A percentile compares a stretch with the other conserved stretches of the same genome.
phyloP scores from a whole-genome alignment of 1,140 invertebrate genomes.

The Venturia canescens region DNA sequence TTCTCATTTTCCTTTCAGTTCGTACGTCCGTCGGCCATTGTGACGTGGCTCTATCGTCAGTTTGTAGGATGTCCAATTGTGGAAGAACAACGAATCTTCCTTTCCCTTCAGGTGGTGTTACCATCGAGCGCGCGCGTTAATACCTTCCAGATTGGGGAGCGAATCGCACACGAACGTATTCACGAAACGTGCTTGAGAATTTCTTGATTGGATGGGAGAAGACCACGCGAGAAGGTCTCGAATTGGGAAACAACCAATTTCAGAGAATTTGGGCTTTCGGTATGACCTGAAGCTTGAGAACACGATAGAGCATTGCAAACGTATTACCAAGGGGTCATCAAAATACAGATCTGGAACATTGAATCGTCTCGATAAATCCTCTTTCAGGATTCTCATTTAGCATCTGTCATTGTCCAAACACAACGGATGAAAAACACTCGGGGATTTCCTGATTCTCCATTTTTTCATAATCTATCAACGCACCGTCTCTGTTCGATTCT shows the following conservation, averaged over 20 bases:
- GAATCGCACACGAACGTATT: neutral
- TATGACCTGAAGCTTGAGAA: neutral
- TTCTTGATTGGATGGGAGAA: slow-evolving; percentile 55
- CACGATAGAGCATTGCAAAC: neutral
- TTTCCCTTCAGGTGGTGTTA: neutral
- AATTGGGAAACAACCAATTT: slow-evolving; percentile 11
- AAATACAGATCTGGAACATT: neutral
- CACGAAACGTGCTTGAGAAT: slow-evolving; percentile 56
- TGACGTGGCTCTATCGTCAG: slow-evolving; percentile 43
- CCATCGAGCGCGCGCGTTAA: slow-evolving; percentile 20
- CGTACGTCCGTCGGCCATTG: slow-evolving; percentile 22
- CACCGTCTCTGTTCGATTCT: too few species aligned
- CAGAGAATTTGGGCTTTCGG: neutral
- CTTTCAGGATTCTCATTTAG: neutral
- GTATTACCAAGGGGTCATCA: neutral
- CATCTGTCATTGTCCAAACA: neutral
- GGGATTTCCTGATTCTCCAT: too few species aligned
- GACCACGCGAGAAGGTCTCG: slow-evolving; percentile 48
- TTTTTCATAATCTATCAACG: too few species aligned
- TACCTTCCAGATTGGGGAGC: neutral
- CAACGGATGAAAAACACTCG: neutral
- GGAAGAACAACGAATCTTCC: neutral
- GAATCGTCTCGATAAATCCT: neutral
- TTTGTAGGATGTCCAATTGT: slow-evolving; percentile 46
- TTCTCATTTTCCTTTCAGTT: slow-evolving; percentile 41